Base-by-base conservation (phyloP, 2,888 invertebrate species). In the Chorisops tibialis region DNA sequence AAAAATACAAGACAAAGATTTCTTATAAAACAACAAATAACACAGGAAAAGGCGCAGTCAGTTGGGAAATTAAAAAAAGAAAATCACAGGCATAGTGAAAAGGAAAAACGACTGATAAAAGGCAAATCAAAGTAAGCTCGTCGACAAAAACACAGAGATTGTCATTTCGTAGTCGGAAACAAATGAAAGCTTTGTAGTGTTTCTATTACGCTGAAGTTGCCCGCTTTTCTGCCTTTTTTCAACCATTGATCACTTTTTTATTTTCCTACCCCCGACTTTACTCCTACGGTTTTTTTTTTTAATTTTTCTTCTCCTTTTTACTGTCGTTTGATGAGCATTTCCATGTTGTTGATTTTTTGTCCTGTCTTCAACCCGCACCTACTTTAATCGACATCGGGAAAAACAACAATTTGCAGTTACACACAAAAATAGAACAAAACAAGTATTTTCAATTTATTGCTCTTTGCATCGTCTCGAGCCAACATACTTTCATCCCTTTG, bases 221-320 rank as follows among this genome's bases (percentile, higher is more conserved):
- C 45, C 56, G 43, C 43, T 56, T 56, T 45, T 35, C 48, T n/a
- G 14, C 6, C 50, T 35, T 43, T 21, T 39, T 11, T 24, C 24
- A 54, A 56, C 18, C 56, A 56, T 56, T 56, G 56, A 56, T 56
- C 56, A 56, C 56, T 56, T 56, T 56, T 56, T 56, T 56, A 56
- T 56, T 56, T 45, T 35, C 45, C 24, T n/a, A 16, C 43, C 2
- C 16, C 24, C 11, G 43, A 9, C 12, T 4, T 3, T 3, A 9
- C 19, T 48, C 22, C n/a, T 16, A n/a, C 48, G 16, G 11, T 5
- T 22, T 21, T 21, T 14, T n/a, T n/a, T n/a, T n/a, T n/a, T n/a
- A n/a, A n/a, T n/a, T n/a, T 22, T 11, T 21, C 7, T 35, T 35
- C 49, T 43, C 45, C 30, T 43, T 56, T 56, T 56, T 56, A 56